Percentiles rank a stretch among this genome's conserved stretches.
phyloP scores from a whole-genome alignment of 1,140 invertebrate genomes.

The Onthophagus taurus region DNA sequence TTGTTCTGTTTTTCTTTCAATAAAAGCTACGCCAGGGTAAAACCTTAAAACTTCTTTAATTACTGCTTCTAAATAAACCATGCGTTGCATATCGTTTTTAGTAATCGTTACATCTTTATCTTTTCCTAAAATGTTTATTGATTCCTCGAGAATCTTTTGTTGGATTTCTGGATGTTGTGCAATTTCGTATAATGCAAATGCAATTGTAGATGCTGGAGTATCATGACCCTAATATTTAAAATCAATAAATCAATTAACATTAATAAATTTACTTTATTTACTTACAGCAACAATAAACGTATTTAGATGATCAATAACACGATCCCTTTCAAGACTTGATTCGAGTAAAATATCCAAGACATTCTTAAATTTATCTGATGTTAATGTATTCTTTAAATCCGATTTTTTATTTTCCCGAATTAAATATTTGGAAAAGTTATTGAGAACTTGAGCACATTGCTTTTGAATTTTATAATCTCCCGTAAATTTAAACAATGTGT shows the following conservation, averaged over 20 bases:
- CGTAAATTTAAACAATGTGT: conserved; percentile 15
- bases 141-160: conserved; percentile 49
- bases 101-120: conserved; percentile 5
- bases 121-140: conserved; percentile 42
- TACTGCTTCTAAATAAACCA: conserved; percentile 55
- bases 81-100: conserved; percentile 46
- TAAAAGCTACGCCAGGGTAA: conserved; percentile 57
- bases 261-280: neutral
- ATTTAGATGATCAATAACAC: conserved; percentile 66
- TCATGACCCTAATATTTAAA: conserved; percentile 47
- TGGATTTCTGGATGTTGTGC: conserved; percentile 52
- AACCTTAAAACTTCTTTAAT: conserved; percentile 53
- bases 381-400: neutral
- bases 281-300: conserved; percentile 67
- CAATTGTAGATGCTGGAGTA: conserved; percentile 55
- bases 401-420: conserved; percentile 1
- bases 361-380: no score
- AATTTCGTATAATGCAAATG: conserved; percentile 48
- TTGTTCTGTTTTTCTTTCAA: conserved; percentile 45
- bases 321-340: neutral
- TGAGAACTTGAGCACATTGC: conserved; percentile 16
- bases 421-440: conserved; percentile 15
- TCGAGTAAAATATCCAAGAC: conserved; percentile 21
- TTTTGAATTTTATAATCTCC: conserved; percentile 13
- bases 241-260: neutral